Evolutionary conservation across 2,888 invertebrate species (phyloP).

Genomic region (Habrosyne pyritoides): DNA sequence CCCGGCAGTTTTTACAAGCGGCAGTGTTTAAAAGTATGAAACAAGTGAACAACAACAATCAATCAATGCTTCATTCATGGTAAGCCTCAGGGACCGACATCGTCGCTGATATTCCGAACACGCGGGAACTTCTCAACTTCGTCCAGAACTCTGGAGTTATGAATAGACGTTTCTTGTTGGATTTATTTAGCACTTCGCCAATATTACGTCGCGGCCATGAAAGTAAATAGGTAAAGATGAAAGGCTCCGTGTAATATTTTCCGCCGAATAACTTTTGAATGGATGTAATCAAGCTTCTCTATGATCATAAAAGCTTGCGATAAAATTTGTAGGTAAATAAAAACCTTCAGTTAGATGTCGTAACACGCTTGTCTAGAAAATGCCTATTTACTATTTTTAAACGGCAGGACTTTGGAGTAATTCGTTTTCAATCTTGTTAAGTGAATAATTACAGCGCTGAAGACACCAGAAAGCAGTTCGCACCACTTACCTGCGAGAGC

Average conservation of each 20-base stretch:
- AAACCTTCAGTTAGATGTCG: too few species aligned
- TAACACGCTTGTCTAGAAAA: too few species aligned
- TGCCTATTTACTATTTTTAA: too few species aligned
- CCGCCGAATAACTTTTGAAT: neutral
- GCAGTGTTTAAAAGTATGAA: neutral
- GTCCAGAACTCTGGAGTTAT: neutral
- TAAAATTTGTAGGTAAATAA: too few species aligned
- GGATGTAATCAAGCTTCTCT: too few species aligned
- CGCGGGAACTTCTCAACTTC: neutral
- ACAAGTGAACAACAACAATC: slow-evolving; percentile 2
- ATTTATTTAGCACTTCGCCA: neutral
- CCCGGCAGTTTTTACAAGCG: neutral
- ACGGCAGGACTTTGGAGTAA: too few species aligned
- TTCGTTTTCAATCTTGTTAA: too few species aligned
- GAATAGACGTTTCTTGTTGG: neutral
- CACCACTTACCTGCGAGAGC: neutral
- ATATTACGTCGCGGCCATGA: neutral
- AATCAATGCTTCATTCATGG: slow-evolving; percentile 1
- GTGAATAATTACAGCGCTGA: neutral
- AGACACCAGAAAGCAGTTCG: neutral
- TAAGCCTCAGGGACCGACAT: neutral
- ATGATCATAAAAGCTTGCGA: too few species aligned
- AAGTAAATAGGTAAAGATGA: neutral
- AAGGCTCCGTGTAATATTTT: neutral
- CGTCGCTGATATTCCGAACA: neutral